Evolutionary conservation across 1,140 invertebrate genomes (phyloP).

Genomic region (Rhyacophila brunnea): DNA sequence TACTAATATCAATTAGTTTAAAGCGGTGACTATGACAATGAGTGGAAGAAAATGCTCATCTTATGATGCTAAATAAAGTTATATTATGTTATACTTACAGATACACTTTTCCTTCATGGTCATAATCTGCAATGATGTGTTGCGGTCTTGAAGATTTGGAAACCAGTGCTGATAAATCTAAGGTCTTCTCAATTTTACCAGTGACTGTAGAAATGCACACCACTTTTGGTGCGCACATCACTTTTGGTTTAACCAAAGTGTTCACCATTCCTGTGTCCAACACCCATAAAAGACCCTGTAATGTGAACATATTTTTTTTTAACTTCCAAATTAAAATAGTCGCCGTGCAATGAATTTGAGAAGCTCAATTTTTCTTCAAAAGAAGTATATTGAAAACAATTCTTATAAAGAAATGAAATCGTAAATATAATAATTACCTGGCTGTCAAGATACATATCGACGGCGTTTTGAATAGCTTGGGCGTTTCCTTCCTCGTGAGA

Average conservation of each 20-base stretch:
- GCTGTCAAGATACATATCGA: constrained; percentile 49
- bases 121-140: constrained; percentile 55
- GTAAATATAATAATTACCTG: constrained; percentile 37
- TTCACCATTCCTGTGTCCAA: constrained; percentile 61
- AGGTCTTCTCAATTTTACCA: constrained; percentile 56
- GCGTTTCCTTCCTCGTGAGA: constrained; percentile 43
- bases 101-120: constrained; percentile 42
- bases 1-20: no score
- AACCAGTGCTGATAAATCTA: constrained; percentile 56
- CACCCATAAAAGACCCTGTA: constrained; percentile 57
- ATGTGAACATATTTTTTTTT: constrained; percentile 8
- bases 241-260: constrained; percentile 51
- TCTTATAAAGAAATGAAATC: not conserved
- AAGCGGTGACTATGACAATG: no score
- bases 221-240: constrained; percentile 58
- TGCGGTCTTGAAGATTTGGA: constrained; percentile 56
- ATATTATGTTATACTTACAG: constrained; percentile 22
- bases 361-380: not conserved
- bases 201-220: constrained; percentile 56
- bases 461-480: constrained; percentile 48
- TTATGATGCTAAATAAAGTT: no score
- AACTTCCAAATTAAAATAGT: not conserved
- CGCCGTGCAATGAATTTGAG: not conserved
- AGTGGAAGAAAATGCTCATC: no score
- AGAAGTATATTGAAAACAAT: not conserved